Percentiles rank a stretch among this genome's conserved stretches.
Evolutionary conservation across 2,113 vertebrate genomes (phyloP).

Genomic region (Leptocoma aspasia): DNA sequence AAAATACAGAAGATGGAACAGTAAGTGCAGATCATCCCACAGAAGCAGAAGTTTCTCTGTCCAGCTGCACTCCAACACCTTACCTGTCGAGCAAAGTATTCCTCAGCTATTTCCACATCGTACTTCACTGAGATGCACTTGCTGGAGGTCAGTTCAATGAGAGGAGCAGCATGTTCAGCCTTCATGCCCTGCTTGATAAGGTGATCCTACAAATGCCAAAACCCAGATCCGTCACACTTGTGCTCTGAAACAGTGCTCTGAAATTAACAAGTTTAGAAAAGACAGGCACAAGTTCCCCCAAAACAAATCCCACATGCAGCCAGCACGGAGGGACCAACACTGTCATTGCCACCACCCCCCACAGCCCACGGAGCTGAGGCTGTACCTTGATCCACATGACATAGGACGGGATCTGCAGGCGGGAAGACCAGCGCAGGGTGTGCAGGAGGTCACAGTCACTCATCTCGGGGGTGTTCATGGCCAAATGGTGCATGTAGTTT

Average conservation of each 20-base stretch:
- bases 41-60: rapidly evolving
- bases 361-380: rapidly evolving
- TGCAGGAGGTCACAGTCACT: slow-evolving; percentile 94
- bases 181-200: slow-evolving; percentile 94
- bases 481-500: slow-evolving; percentile 89
- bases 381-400: slow-evolving; percentile 93
- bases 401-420: slow-evolving; percentile 86
- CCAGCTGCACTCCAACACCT: background rate
- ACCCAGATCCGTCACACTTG: background rate
- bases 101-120: slow-evolving; percentile 93
- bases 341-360: background rate
- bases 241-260: background rate
- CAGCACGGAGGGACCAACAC: rapidly evolving
- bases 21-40: background rate
- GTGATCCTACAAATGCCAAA: slow-evolving; percentile 80
- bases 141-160: slow-evolving; percentile 82
- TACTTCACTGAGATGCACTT: slow-evolving; percentile 93
- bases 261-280: background rate
- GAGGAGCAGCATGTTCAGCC: slow-evolving; percentile 84
- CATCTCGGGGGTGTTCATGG: slow-evolving; percentile 82
- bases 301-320: background rate
- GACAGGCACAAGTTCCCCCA: background rate
- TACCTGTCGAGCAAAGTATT: slow-evolving; percentile 97
- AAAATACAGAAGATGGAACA: slow-evolving; percentile 13
- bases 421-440: slow-evolving; percentile 93